Evolutionary conservation across 1,140 invertebrate species (phyloP).

Genomic region (Ips nitidus): DNA sequence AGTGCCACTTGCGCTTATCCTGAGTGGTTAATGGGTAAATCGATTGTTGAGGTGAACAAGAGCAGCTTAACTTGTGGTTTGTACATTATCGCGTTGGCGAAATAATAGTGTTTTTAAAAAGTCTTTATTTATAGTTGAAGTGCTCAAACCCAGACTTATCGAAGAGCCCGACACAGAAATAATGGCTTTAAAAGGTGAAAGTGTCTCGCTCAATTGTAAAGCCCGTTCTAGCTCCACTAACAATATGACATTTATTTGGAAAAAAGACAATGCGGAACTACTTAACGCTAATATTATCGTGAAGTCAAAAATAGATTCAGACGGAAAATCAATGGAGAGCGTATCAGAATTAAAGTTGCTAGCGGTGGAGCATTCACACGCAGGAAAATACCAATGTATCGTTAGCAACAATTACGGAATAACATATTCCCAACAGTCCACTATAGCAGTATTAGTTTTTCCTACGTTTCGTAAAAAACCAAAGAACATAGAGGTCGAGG

Average conservation of each 20-base stretch:
- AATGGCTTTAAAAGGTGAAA: slow-evolving; percentile 81
- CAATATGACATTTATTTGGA: slow-evolving; percentile 81
- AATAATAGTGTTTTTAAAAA: slow-evolving; percentile 10
- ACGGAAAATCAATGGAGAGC: slow-evolving; percentile 58
- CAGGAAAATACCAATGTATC: slow-evolving; percentile 91
- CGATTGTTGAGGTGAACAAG: slow-evolving; percentile 65
- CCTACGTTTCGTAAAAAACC: slow-evolving; percentile 87
- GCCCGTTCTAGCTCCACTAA: slow-evolving; percentile 65
- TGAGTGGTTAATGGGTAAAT: slow-evolving; percentile 65
- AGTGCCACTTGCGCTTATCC: slow-evolving; percentile 72
- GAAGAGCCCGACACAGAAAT: slow-evolving; percentile 79
- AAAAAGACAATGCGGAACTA: slow-evolving; percentile 82
- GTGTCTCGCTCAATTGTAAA: slow-evolving; percentile 78
- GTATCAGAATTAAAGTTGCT: slow-evolving; percentile 68
- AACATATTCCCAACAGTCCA: slow-evolving; percentile 83
- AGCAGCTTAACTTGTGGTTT: slow-evolving; percentile 58
- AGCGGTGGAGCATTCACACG: slow-evolving; percentile 73
- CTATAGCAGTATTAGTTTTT: slow-evolving; percentile 84
- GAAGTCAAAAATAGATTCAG: slow-evolving; percentile 39
- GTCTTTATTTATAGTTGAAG: slow-evolving; percentile 61
- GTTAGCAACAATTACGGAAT: slow-evolving; percentile 88
- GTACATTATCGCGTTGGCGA: slow-evolving; percentile 1
- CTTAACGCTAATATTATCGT: slow-evolving; percentile 45
- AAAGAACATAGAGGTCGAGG: slow-evolving; percentile 77
- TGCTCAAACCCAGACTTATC: slow-evolving; percentile 81